Evolutionary conservation across 2,888 invertebrate species (phyloP).

Genomic region (Drosophila melanocephala): DNA sequence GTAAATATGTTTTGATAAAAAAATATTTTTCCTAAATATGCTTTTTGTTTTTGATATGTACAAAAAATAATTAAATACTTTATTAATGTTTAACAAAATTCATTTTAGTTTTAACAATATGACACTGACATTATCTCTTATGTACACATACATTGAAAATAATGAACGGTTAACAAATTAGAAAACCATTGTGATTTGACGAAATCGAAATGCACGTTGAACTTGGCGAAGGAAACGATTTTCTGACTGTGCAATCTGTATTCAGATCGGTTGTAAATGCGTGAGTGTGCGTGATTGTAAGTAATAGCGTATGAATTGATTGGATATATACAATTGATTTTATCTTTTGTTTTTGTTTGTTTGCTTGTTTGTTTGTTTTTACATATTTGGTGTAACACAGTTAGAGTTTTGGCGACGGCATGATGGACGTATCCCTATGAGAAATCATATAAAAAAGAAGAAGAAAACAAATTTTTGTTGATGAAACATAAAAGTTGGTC

Average conservation of each 20-base stretch:
- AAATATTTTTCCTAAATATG: conserved; percentile 41
- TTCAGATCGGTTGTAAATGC: conserved; percentile 37
- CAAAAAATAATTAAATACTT: conserved; percentile 47
- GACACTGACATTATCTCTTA: conserved; percentile 53
- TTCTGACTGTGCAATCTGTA: conserved; percentile 35
- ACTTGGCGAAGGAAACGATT: conserved; percentile 43
- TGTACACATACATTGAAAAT: conserved; percentile 55
- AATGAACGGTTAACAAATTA: conserved; percentile 37
- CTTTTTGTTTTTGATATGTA: conserved; percentile 46
- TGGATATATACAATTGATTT: conserved; percentile 62
- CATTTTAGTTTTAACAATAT: conserved; percentile 61
- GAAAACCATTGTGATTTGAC: conserved; percentile 34
- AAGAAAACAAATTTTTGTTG: conserved; percentile 69
- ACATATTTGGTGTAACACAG: conserved; percentile 65
- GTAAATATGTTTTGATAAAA: conserved; percentile 17
- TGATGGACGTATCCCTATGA: conserved; percentile 80
- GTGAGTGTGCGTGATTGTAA: conserved; percentile 35
- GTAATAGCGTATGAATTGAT: conserved; percentile 46
- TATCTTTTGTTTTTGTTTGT: conserved; percentile 23
- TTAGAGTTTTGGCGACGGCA: conserved; percentile 84
- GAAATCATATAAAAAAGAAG: conserved; percentile 79
- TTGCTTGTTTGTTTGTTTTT: conserved; percentile 11
- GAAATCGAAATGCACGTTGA: conserved; percentile 38
- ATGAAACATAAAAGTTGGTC: conserved; percentile 61
- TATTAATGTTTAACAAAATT: conserved; percentile 64